Conservation (phyloP, 2,797 vertebrate genomes). For the Myioborus miniatus region DNA sequence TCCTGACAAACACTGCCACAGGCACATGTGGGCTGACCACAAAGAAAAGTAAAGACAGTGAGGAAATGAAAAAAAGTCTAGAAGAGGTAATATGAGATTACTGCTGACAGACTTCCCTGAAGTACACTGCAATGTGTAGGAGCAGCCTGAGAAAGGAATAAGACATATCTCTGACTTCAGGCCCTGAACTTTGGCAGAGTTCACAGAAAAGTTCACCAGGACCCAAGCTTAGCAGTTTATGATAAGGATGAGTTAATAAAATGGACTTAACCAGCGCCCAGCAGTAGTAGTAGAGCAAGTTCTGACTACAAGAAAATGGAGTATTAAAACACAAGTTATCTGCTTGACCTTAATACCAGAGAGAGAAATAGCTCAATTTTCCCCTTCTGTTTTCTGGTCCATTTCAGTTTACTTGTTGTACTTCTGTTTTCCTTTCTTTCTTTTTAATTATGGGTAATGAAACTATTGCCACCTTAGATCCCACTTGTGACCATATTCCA, state of each 20-base stretch:
- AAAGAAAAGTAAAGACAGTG: slow-evolving; percentile 12
- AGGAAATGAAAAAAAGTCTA: slow-evolving; percentile 21
- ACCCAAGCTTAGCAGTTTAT: background rate
- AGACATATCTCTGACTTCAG: background rate
- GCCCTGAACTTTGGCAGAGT: background rate
- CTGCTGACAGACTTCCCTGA: slow-evolving; percentile 27
- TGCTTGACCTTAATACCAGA: background rate
- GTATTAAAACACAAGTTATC: background rate
- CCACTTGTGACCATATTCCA: background rate
- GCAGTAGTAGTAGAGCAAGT: background rate
- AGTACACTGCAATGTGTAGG: background rate
- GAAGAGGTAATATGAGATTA: slow-evolving; percentile 21
- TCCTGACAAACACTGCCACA: background rate
- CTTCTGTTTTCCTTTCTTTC: background rate
- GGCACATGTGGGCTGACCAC: slow-evolving; percentile 3
- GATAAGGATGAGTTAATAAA: background rate
- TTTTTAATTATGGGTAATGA: background rate
- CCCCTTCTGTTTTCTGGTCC: background rate
- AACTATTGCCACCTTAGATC: background rate
- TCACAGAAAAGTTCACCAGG: background rate
- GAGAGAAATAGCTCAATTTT: background rate
- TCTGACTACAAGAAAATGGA: background rate
- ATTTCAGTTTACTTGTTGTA: background rate
- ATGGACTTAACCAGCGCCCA: background rate
- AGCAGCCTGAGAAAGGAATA: background rate